Base-by-base conservation (phyloP, 2,797 vertebrate genomes). In the Chromis chromis region DNA sequence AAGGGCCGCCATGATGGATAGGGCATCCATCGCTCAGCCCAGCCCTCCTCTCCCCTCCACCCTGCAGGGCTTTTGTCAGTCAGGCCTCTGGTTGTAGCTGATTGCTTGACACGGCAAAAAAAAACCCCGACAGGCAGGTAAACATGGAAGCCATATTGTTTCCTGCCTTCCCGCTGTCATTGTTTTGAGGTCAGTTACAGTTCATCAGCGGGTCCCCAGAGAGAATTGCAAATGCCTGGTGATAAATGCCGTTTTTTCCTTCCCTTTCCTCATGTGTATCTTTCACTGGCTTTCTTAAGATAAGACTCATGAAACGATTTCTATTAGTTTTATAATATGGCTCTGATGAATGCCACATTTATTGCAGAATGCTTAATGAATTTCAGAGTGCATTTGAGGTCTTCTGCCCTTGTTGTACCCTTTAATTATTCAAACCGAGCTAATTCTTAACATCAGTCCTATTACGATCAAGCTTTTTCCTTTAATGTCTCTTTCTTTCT, bases 1-100 rank as follows among this genome's bases (percentile, higher is more conserved):
- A 80, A 85, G 80, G 81, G 77, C 85, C 64, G 58, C 85, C 84
- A 54, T 94, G 94, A 95, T 93, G 92, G 92, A 95, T 95, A 87
- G 91, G 91, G 76, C 91, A 88, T 90, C 90, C 90, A 85, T 91
- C 89, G 82, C 82, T 93, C 89, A 89, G 68, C 73, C 50, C 69
- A 16, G 42, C 76, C 76, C 57, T 4, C 65, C 57, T 48, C 76
- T 56, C 55, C 61, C 65, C 50, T 78, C 72, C 80, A 78, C 78
- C 89, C 86, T 55, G 85, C 85, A 59, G 90, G 84, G 85, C 73
- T 86, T 93, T 93, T 93, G 90, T 94, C 92, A 89, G 85, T 90
- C 89, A 87, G 86, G 86, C 87, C 87, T 71, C 76, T 56, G 70
- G 86, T 86, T 84, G 91, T 80, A 84, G 82, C 82, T 86, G 72